Evolutionary conservation across 2,113 vertebrate species (phyloP).

Genomic region (Pseudonaja textilis): DNA sequence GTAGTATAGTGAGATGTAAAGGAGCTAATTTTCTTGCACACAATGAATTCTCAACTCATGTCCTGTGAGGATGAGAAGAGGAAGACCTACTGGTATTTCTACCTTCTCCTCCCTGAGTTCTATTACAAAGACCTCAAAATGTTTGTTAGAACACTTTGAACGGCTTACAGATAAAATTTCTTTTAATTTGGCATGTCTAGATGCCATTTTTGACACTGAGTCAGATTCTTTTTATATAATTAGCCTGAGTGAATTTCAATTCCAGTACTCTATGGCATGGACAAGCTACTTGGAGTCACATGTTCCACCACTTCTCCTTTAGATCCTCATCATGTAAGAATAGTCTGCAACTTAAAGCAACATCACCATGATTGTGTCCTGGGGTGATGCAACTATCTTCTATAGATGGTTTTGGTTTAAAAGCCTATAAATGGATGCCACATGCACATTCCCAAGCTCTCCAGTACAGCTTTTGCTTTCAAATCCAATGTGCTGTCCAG

Average conservation of each 20-base stretch:
- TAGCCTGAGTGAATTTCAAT: background rate
- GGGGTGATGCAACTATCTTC: background rate
- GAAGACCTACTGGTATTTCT: background rate
- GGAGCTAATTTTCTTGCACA: background rate
- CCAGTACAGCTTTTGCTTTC: background rate
- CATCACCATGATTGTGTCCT: background rate
- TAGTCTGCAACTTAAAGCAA: background rate
- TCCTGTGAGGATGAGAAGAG: background rate
- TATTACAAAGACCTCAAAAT: background rate
- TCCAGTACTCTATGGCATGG: background rate
- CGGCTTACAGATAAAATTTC: background rate
- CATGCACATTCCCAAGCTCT: background rate
- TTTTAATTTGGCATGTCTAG: background rate
- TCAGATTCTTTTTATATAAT: background rate
- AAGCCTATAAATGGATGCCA: background rate
- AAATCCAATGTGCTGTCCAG: background rate
- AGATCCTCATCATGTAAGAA: background rate
- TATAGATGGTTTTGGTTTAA: background rate
- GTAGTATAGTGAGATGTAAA: background rate
- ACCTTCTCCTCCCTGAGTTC: background rate
- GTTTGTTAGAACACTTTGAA: background rate
- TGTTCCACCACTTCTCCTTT: background rate
- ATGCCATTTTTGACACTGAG: background rate
- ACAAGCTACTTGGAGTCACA: background rate
- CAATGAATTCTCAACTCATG: background rate